A percentile compares a stretch with the other conserved stretches of the same genome.
Conservation (phyloP, 2,113 vertebrate genomes). For the Cottus gobio region DNA sequence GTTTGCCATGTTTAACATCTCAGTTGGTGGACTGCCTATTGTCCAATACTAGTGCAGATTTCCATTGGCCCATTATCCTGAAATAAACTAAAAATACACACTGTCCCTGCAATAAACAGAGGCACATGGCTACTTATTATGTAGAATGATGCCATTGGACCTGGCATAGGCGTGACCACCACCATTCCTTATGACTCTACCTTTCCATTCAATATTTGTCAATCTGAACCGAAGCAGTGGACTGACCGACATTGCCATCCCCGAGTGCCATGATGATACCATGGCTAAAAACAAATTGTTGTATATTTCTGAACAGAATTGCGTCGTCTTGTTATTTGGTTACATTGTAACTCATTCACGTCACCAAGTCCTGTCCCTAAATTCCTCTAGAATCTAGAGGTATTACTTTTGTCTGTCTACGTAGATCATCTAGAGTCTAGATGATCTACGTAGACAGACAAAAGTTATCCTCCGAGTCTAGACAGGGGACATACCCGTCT, state of each 20-base stretch:
- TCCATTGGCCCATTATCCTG: neutral
- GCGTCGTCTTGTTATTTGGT: conserved; percentile 7
- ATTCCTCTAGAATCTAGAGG: no score
- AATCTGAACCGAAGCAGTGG: neutral
- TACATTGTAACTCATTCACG: conserved; percentile 2
- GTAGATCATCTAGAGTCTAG: no score
- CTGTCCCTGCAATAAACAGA: neutral
- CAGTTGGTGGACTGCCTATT: neutral
- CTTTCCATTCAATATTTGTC: neutral
- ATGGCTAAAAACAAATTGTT: neutral
- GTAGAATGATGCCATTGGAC: neutral
- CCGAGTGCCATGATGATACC: neutral
- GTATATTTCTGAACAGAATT: neutral
- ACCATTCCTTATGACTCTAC: neutral
- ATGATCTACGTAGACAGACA: conserved; percentile 6
- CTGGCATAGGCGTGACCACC: neutral
- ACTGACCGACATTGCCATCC: neutral
- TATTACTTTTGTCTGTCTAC: no score
- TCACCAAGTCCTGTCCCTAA: neutral
- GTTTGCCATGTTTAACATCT: neutral
- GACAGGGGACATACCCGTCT: conserved; percentile 67
- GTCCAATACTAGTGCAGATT: neutral
- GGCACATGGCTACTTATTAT: neutral
- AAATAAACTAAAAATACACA: neutral
- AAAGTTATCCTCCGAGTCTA: conserved; percentile 43